Evolutionary conservation across 2,113 vertebrate genomes (phyloP).

Genomic region (Charina bottae): DNA sequence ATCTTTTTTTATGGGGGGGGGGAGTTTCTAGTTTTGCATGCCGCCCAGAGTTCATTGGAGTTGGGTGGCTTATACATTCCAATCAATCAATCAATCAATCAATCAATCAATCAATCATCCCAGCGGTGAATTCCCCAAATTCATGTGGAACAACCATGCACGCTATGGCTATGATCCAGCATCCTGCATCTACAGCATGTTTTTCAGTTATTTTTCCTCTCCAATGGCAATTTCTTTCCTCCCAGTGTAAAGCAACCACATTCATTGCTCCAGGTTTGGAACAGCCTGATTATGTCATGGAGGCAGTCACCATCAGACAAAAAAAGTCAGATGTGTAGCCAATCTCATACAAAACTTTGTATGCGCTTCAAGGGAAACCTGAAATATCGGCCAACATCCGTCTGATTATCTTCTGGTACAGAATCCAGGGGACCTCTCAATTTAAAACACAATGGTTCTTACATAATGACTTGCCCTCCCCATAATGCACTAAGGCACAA

Average conservation of each 20-base stretch:
- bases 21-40: neutral
- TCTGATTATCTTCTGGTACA: neutral
- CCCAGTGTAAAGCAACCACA: neutral
- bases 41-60: too few species aligned
- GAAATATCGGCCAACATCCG: neutral
- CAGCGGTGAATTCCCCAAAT: neutral
- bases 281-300: neutral
- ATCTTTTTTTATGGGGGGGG: neutral
- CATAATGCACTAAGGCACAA: neutral
- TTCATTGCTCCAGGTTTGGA: neutral
- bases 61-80: too few species aligned
- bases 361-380: neutral
- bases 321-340: neutral
- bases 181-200: neutral
- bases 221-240: neutral
- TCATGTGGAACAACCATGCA: too few species aligned
- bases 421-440: neutral
- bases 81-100: too few species aligned
- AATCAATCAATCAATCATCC: too few species aligned
- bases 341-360: neutral
- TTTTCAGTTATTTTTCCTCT: neutral
- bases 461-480: neutral
- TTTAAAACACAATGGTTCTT: neutral
- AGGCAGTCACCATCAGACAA: neutral
- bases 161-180: neutral